Evolutionary conservation across 1,140 invertebrate species (phyloP).

Genomic region (Octopus sinensis): DNA sequence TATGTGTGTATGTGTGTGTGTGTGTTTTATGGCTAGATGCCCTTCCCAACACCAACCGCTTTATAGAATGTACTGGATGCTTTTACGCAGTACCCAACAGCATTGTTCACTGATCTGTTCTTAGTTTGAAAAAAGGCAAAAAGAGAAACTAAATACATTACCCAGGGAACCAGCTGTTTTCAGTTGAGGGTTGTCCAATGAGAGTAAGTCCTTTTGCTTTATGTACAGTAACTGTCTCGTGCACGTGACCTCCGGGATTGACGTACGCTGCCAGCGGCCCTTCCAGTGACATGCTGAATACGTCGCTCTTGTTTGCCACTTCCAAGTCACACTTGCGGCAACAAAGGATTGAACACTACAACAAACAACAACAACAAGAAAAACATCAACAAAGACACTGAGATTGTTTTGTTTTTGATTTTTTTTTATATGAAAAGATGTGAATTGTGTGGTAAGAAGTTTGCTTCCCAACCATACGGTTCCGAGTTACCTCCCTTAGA

Average conservation of each 20-base stretch:
- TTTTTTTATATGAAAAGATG: too few relatives aligned
- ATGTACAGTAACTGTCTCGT: slow-evolving; percentile 77
- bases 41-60: slow-evolving; percentile 48
- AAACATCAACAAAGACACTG: too few relatives aligned
- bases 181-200: slow-evolving; percentile 64
- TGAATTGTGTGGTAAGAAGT: too few relatives aligned
- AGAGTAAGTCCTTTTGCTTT: slow-evolving; percentile 64
- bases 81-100: too few relatives aligned
- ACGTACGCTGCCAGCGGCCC: slow-evolving; percentile 79
- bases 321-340: slow-evolving; percentile 66
- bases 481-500: too few relatives aligned
- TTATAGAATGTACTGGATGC: slow-evolving; percentile 71
- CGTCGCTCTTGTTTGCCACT: slow-evolving; percentile 68
- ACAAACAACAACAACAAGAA: slow-evolving; percentile 22
- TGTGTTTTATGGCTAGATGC: too few relatives aligned
- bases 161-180: slow-evolving; percentile 84
- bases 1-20: too few relatives aligned
- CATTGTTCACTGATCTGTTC: too few relatives aligned
- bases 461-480: too few relatives aligned
- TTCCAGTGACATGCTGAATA: slow-evolving; percentile 79
- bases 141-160: slow-evolving; percentile 51
- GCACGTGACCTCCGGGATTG: slow-evolving; percentile 75
- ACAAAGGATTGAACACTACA: slow-evolving; percentile 65
- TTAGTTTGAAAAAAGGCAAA: not conserved
- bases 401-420: too few relatives aligned